Base-by-base conservation (phyloP, 2,797 vertebrate species). In the Uromys caudimaculatus region DNA sequence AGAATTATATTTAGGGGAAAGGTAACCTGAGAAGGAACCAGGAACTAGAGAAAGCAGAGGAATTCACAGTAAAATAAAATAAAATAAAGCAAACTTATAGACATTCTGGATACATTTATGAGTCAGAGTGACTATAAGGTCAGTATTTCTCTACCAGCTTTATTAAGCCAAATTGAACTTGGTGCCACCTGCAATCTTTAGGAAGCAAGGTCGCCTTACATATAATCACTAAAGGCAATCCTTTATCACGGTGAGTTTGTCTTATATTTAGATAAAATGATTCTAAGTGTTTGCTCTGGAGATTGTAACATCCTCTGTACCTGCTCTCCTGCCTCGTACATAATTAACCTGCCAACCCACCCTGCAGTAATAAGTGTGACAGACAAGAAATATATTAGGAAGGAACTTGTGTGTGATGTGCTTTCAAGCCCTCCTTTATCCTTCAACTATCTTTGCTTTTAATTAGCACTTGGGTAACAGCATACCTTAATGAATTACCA, bases 271-370 rank as follows among this genome's bases (percentile, higher is more conserved):
- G 98, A 97, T 98, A 98, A 98, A 98, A 98, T 98, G 95, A 98
- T 98, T 98, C 35, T 97, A 98, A 98, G 97, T 98, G 97, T 98
- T 99, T 98, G 97, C 98, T 98, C 98, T 98, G 97, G 97, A 98
- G 97, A 98, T 96, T 98, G 97, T 98, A 98, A 98, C 98, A 98
- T 98, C 97, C 97, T 98, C 98, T 97, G 95, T 98, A 98, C 98
- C 98, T 95, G 98, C 98, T 98, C 97, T 98, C 95, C 97, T 97
- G 98, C 98, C 91, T 98, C 97, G 97, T 98, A 97, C 97, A 92
- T 99, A 98, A 99, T 99, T 98, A 99, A 98, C 98, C 98, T 98
- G 98, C 98, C 98, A 98, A 97, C 97, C 98, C 98, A 98, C 98
- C 97, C 97, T 97, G 97, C 97, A 98, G 98, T 98, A 98, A 98